Conservation (phyloP, 1,140 invertebrate species). For the Phocides pigmalion region DNA sequence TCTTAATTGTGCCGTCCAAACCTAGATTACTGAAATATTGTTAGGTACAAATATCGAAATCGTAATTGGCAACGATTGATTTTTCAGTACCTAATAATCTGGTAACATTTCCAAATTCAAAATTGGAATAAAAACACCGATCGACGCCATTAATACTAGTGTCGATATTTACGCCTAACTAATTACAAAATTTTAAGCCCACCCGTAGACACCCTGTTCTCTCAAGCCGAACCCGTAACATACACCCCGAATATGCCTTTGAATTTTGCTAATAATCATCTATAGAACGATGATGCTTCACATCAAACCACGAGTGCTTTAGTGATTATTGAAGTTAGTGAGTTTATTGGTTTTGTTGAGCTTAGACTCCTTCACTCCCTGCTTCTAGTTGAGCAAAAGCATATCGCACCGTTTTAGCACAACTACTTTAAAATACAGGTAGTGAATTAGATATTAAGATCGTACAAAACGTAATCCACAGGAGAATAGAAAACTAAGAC, state of each 20-base stretch:
- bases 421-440: slow-evolving; percentile 32
- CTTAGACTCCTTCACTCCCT: slow-evolving; percentile 68
- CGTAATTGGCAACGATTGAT: slow-evolving; percentile 13
- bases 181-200: slow-evolving; percentile 31
- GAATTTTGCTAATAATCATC: slow-evolving; percentile 62
- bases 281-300: slow-evolving; percentile 61
- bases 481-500: slow-evolving; percentile 92
- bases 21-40: slow-evolving; percentile 51
- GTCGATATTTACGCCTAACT: slow-evolving; percentile 36
- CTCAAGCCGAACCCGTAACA: slow-evolving; percentile 81
- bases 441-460: slow-evolving; percentile 73
- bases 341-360: slow-evolving; percentile 58
- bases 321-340: slow-evolving; percentile 57
- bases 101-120: slow-evolving; percentile 15
- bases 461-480: slow-evolving; percentile 82
- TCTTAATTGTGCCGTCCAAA: slow-evolving; percentile 58
- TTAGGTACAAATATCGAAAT: slow-evolving; percentile 39
- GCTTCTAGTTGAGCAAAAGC: slow-evolving; percentile 58
- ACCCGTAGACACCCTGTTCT: slow-evolving; percentile 73
- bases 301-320: slow-evolving; percentile 58
- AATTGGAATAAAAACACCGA: slow-evolving; percentile 7
- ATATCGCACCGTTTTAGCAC: slow-evolving; percentile 27
- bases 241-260: slow-evolving; percentile 60
- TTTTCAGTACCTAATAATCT: slow-evolving; percentile 10
- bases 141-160: slow-evolving; percentile 13